Evolutionary conservation across 2,113 vertebrate genomes (phyloP).

Genomic region (Cryptomyrus ogoouensis): DNA sequence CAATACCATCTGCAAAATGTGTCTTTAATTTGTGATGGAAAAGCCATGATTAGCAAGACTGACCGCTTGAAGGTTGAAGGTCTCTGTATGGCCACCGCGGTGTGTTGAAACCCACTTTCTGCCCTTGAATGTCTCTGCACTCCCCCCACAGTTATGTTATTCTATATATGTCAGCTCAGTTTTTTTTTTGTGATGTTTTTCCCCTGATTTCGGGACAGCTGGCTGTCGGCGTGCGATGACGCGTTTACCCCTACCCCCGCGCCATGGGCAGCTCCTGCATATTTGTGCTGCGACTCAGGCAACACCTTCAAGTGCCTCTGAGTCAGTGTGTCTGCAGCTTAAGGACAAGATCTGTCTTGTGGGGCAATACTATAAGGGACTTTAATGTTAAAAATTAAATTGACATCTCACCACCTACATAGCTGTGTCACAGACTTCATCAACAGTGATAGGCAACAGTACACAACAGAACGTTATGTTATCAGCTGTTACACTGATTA

Average conservation of each 20-base stretch:
- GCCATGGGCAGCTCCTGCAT: conserved; percentile 63
- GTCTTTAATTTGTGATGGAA: not conserved
- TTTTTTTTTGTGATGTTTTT: not conserved
- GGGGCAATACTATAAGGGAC: conserved; percentile 20
- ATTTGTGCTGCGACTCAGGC: conserved; percentile 59
- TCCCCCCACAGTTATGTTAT: not conserved
- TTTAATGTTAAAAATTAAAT: not conserved
- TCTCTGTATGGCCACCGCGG: not conserved
- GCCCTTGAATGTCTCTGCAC: not conserved
- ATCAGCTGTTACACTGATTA: not conserved
- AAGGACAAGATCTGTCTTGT: conserved; percentile 52
- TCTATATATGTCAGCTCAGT: not conserved
- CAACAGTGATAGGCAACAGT: not conserved
- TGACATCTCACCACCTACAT: not conserved
- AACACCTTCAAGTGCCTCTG: conserved; percentile 51
- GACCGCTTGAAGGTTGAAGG: not conserved
- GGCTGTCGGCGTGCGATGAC: conserved; percentile 19
- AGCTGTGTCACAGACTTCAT: not conserved
- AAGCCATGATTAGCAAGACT: not conserved
- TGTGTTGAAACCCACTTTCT: not conserved
- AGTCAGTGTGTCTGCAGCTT: conserved; percentile 61
- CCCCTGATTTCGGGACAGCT: not conserved
- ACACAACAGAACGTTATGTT: not conserved
- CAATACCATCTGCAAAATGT: not conserved
- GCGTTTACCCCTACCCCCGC: conserved; percentile 48